These are phyloP conservation scores for Nipponacmea schrenckii DNA, from an alignment of 2,888 invertebrate genomes.

Conservation along the genomic window DNA sequence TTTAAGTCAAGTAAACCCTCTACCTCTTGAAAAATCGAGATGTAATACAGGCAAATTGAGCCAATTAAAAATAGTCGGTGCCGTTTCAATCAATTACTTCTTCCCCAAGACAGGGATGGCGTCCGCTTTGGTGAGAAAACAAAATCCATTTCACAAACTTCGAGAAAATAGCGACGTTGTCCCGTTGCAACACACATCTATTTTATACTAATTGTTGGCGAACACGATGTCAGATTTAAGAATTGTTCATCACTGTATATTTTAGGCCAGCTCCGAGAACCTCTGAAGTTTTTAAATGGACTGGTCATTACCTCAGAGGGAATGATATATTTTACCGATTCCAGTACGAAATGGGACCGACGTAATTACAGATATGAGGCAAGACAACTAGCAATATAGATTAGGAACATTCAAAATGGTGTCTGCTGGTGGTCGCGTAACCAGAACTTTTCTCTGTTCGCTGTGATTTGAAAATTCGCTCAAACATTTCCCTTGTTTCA, in stretches of 20 bases:
- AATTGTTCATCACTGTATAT: not conserved
- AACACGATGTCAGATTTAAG: too few species aligned
- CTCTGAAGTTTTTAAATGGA: conserved; percentile 48
- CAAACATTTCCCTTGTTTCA: not conserved
- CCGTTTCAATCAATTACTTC: too few species aligned
- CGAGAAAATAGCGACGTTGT: too few species aligned
- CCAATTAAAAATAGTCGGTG: too few species aligned
- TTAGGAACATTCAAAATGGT: not conserved
- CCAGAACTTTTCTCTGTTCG: not conserved
- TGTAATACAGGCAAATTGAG: too few species aligned
- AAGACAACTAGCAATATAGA: not conserved
- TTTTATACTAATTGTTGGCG: too few species aligned
- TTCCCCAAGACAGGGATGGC: too few species aligned
- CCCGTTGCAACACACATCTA: too few species aligned
- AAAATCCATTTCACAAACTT: too few species aligned
- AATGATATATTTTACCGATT: conserved; percentile 49
- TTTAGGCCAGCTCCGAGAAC: conserved; percentile 39
- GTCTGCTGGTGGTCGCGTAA: not conserved
- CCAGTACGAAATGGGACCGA: conserved; percentile 49
- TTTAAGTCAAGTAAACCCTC: too few species aligned
- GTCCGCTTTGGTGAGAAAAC: too few species aligned
- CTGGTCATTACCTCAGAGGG: conserved; percentile 45
- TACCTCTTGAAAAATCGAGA: too few species aligned
- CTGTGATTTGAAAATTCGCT: not conserved
- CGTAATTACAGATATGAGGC: conserved; percentile 52